phyloP scores from a whole-genome alignment of 2,113 vertebrate genomes.

The Motacilla tschutschensis region DNA sequence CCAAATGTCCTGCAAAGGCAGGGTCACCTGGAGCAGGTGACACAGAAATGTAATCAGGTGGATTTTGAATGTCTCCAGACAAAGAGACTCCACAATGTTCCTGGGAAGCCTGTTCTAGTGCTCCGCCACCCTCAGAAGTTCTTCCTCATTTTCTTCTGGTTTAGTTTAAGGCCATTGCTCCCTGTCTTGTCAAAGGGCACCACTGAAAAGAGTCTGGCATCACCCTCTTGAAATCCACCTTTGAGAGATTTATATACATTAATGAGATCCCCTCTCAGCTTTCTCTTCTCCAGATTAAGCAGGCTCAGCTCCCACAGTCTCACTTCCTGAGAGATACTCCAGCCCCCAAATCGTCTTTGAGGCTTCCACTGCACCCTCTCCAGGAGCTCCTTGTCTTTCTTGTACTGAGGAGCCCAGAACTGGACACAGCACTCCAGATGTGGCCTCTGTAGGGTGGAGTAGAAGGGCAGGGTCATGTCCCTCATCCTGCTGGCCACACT shows the following conservation, averaged over 20 bases:
- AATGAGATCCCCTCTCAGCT: background rate
- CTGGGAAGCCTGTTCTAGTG: background rate
- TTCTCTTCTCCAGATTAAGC: background rate
- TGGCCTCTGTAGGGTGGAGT: too few species aligned
- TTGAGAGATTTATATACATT: background rate
- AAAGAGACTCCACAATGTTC: fast-evolving
- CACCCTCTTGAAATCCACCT: background rate
- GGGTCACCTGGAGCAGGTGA: background rate
- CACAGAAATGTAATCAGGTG: fast-evolving
- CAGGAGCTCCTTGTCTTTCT: background rate
- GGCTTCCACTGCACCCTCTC: background rate
- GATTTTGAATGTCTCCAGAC: background rate
- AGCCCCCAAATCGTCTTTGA: background rate
- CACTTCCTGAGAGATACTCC: background rate
- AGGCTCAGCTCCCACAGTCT: background rate
- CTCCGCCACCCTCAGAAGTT: background rate
- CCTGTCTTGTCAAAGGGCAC: fast-evolving
- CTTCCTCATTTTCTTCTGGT: background rate
- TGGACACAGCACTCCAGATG: background rate
- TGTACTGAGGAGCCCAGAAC: background rate
- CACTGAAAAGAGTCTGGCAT: background rate
- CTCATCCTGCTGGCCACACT: background rate
- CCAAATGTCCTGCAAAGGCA: fast-evolving
- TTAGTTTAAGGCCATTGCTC: background rate
- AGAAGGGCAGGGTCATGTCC: background rate